Base-by-base conservation (phyloP, 2,797 vertebrate species). In the Sebastes taczanowskii region DNA sequence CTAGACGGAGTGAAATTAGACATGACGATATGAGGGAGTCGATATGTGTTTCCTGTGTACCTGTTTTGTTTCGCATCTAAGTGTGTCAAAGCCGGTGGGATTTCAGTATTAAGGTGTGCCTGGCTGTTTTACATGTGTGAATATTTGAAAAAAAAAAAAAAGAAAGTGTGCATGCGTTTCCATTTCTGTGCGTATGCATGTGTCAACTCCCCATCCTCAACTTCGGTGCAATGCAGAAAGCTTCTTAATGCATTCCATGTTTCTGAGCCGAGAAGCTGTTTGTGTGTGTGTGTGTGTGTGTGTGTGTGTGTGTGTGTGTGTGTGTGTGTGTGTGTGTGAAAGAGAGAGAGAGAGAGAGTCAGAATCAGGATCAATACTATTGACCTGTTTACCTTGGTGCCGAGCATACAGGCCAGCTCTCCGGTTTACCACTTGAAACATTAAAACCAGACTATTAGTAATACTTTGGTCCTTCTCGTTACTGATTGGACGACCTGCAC, bases 351-450 rank as follows among this genome's bases (percentile, higher is more conserved):
- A n/a, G 73, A 14, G 66, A 23, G 23, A 92, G 91, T 93, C 90
- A 92, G 94, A 88, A 92, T 93, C 89, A 69, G 75, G 94, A 96
- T 96, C 96, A 90, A 96, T 96, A 96, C 89, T 96, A 96, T 96
- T 96, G 96, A 96, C 92, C 94, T 96, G 96, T 96, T 96, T 96
- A 96, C 95, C 95, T 96, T 96, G 89, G 95, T 95, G 94, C 87
- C 82, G 90, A 88, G 91, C 90, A 87, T 87, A 86, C 85, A 30
- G 92, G 88, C 91, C 92, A 77, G 91, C 83, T 81, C 92, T 91
- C 90, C 56, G 87, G 91, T 94, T 95, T 95, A 95, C 94, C 94
- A 95, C 95, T 96, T 95, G 94, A 94, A 96, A 95, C 95, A 96
- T 95, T 96, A 96, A 95, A 95, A 96, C 94, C 94, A 94, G 93